Conservation (phyloP, 2,888 invertebrate genomes). For the Cosmopolites sordidus region DNA sequence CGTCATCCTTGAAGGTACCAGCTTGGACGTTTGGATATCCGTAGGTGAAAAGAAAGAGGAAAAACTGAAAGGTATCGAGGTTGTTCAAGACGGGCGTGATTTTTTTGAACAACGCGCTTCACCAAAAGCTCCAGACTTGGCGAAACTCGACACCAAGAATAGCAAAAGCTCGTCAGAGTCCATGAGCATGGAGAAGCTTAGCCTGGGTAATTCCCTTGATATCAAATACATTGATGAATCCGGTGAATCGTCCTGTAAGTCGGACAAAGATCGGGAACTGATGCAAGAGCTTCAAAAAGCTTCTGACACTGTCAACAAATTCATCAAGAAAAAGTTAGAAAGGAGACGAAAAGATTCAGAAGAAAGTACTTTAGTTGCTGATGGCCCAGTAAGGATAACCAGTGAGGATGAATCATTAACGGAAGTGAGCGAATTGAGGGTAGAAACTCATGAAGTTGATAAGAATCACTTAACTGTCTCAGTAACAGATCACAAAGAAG, state of each 20-base stretch:
- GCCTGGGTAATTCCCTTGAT: constrained; percentile 47
- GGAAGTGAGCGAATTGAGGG: constrained; percentile 60
- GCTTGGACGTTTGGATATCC: constrained; percentile 49
- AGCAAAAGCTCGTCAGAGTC: constrained; percentile 45
- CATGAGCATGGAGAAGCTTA: constrained; percentile 43
- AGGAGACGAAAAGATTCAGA: constrained; percentile 32
- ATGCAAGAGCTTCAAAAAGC: constrained; percentile 45
- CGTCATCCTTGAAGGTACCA: constrained; percentile 47
- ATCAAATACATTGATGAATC: constrained; percentile 49
- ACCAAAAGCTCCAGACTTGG: constrained; percentile 46
- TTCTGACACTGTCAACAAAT: constrained; percentile 42
- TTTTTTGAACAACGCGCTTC: constrained; percentile 46
- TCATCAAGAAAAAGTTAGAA: constrained; percentile 42
- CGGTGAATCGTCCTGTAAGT: constrained; percentile 46
- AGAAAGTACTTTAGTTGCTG: constrained; percentile 53
- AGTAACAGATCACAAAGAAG: constrained; percentile 50
- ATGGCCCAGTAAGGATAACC: constrained; percentile 47
- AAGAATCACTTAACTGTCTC: constrained; percentile 52
- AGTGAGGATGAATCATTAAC: constrained; percentile 69
- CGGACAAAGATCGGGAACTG: constrained; percentile 44
- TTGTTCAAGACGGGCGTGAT: constrained; percentile 45
- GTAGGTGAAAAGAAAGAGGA: constrained; percentile 45
- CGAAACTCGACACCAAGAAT: constrained; percentile 41
- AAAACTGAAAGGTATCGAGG: constrained; percentile 42
- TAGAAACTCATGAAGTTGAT: constrained; percentile 42